Percentiles rank a stretch among this genome's conserved stretches.
Evolutionary conservation across 2,888 invertebrate species (phyloP).

Genomic region (Chymomyza amoena): DNA sequence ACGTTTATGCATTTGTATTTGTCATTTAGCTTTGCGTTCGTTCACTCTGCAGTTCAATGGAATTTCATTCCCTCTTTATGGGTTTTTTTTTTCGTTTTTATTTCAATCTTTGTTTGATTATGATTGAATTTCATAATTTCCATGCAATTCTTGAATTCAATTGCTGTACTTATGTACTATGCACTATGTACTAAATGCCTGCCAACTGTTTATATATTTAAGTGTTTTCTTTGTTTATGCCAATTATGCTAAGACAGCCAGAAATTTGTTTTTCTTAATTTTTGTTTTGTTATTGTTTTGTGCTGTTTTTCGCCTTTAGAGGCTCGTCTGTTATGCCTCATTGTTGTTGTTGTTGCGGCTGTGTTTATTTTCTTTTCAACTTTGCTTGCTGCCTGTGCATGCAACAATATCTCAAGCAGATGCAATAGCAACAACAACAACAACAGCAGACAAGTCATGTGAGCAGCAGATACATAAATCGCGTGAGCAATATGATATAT

Average conservation of each 20-base stretch:
- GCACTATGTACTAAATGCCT: too few species aligned
- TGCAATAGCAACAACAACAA: neutral
- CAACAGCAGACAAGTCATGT: too few species aligned
- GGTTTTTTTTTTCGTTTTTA: neutral
- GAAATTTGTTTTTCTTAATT: neutral
- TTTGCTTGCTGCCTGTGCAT: neutral
- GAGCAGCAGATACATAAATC: too few species aligned
- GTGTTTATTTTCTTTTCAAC: neutral
- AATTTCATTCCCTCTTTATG: neutral
- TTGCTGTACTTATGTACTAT: neutral
- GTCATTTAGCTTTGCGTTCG: neutral
- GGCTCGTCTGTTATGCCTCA: neutral
- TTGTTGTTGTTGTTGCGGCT: neutral
- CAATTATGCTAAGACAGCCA: neutral
- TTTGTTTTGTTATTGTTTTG: neutral
- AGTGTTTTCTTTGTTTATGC: neutral
- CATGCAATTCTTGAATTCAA: neutral
- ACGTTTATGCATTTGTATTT: neutral
- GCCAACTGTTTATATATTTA: neutral
- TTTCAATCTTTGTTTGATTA: neutral
- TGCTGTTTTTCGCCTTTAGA: neutral
- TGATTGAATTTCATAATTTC: constrained; percentile 1
- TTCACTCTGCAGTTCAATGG: constrained; percentile 1
- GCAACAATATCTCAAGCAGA: neutral
- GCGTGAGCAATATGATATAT: too few species aligned